phyloP scores from a whole-genome alignment of 2,888 invertebrate species.

The Amiota minor region DNA sequence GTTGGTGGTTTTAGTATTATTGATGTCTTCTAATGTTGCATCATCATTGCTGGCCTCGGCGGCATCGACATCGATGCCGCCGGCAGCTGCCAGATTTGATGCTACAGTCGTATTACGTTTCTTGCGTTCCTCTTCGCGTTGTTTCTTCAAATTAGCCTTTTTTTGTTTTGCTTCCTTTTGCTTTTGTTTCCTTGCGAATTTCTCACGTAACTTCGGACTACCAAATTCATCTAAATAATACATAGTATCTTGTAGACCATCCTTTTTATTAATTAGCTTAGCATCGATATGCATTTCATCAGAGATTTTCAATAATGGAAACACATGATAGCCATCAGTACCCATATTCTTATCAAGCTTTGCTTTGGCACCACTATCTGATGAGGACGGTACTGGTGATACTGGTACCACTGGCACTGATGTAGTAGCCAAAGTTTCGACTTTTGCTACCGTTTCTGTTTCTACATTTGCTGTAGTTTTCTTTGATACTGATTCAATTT shows the following conservation, averaged over 20 bases:
- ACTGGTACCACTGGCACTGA: neutral
- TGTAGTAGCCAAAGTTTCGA: neutral
- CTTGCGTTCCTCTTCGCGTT: conserved; percentile 60
- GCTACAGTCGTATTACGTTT: conserved; percentile 60
- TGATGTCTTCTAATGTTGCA: conserved; percentile 16
- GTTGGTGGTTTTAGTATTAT: neutral
- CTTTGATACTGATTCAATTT: neutral
- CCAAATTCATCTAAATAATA: conserved; percentile 73
- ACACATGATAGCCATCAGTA: conserved; percentile 67
- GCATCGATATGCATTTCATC: conserved; percentile 70
- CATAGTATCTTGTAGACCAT: conserved; percentile 72
- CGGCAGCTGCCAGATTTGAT: conserved; percentile 50
- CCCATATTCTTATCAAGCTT: conserved; percentile 44
- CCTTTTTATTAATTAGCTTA: conserved; percentile 72
- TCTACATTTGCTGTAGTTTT: neutral
- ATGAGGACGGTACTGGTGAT: neutral
- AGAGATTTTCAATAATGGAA: conserved; percentile 66
- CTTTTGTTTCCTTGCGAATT: conserved; percentile 69
- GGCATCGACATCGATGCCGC: conserved; percentile 48
- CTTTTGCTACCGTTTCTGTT: conserved; percentile 22
- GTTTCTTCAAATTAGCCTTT: conserved; percentile 60
- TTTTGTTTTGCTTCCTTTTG: conserved; percentile 65
- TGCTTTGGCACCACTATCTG: neutral
- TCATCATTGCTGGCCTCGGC: conserved; percentile 36
- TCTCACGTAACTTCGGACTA: conserved; percentile 72